Evolutionary conservation across 2,888 invertebrate species (phyloP).

Genomic region (Spicauda simplicius): DNA sequence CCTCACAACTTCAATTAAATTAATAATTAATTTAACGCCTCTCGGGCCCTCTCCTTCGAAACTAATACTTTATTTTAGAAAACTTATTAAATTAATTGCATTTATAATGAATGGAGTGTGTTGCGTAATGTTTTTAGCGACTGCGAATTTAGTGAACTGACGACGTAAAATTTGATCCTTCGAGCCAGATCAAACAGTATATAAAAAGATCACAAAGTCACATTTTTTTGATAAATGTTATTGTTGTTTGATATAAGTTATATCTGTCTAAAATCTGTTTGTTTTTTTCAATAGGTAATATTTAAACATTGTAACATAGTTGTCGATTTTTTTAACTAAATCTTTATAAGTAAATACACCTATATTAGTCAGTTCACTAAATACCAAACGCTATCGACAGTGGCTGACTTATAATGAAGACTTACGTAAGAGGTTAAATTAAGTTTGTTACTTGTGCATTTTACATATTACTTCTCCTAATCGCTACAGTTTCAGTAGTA

Average conservation of each 20-base stretch:
- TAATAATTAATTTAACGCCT: conserved; percentile 64
- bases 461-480: conserved; percentile 61
- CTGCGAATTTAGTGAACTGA: conserved; percentile 38
- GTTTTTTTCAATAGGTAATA: no score
- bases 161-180: conserved; percentile 42
- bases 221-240: no score
- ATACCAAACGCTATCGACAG: conserved; percentile 9
- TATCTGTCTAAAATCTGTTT: no score
- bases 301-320: no score
- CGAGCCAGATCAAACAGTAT: conserved; percentile 36
- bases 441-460: conserved; percentile 71
- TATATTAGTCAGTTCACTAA: conserved; percentile 9
- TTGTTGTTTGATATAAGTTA: no score
- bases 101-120: conserved; percentile 40
- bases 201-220: no score
- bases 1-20: conserved; percentile 67
- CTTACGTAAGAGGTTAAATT: conserved; percentile 57
- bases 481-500: conserved; percentile 60
- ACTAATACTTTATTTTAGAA: conserved; percentile 39
- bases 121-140: conserved; percentile 34
- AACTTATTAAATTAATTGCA: conserved; percentile 45
- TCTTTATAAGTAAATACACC: no score
- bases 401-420: conserved; percentile 51
- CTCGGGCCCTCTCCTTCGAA: conserved; percentile 49
- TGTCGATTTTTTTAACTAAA: no score